These are phyloP conservation scores for Halictus ligatus DNA, from an alignment of 2,888 invertebrate species.

Conservation along the genomic window DNA sequence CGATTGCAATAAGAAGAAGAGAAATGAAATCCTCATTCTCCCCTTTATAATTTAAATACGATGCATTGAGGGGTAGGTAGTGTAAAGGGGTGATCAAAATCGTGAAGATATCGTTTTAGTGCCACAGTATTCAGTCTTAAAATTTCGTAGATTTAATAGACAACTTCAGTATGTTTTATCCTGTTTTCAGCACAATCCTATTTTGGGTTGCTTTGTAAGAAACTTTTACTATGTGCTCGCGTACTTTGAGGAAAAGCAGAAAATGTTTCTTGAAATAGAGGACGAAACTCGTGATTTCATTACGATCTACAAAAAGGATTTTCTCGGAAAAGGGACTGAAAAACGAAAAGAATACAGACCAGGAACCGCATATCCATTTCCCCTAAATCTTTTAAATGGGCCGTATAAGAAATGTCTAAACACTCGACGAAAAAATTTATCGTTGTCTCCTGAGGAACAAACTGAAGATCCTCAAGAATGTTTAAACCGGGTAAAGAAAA, in stretches of 20 bases:
- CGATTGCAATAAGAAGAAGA: no score
- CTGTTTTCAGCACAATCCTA: background rate
- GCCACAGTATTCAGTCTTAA: background rate
- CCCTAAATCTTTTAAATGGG: slow-evolving; percentile 69
- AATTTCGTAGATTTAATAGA: background rate
- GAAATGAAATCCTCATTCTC: no score
- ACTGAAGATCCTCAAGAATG: slow-evolving; percentile 67
- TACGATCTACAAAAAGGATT: slow-evolving; percentile 73
- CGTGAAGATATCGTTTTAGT: background rate
- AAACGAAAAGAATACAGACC: slow-evolving; percentile 39
- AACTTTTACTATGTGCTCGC: slow-evolving; percentile 7
- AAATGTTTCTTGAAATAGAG: slow-evolving; percentile 74
- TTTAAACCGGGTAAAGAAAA: slow-evolving; percentile 64
- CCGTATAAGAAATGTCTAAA: slow-evolving; percentile 69
- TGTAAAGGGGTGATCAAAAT: background rate
- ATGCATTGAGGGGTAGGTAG: no score
- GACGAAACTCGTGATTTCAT: slow-evolving; percentile 78
- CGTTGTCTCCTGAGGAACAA: slow-evolving; percentile 55
- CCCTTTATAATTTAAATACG: background rate
- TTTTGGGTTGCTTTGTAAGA: background rate
- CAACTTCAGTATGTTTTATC: slow-evolving; percentile 31
- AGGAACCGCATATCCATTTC: slow-evolving; percentile 46
- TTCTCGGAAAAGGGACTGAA: slow-evolving; percentile 33
- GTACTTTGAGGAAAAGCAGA: background rate
- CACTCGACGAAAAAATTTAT: slow-evolving; percentile 59